Base-by-base conservation (phyloP, 1,140 invertebrate genomes). In the Agraylea sexmaculata region DNA sequence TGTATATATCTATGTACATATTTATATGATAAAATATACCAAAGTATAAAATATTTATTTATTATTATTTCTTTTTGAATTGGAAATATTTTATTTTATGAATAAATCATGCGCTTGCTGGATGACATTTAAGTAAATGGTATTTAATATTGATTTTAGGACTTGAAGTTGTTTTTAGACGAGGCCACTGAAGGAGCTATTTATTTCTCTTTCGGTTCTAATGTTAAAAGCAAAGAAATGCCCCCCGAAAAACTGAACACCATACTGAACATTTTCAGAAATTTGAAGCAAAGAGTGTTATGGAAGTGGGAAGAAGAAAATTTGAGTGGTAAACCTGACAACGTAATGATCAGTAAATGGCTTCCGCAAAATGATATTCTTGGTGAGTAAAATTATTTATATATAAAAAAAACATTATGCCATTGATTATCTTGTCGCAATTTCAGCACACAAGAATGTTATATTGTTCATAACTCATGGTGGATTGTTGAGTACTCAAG, bases 301-400 rank as follows among this genome's bases (percentile, higher is more conserved):
- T 79, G 74, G 77, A 82, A 82, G 52, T 82, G 70, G 63, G 77
- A 80, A 53, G 65, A 64, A 3, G 66, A 72, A 2, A 50, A 53
- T 18, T 46, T 76, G 1, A 56, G 66, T 0, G 56, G 57, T 2
- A 66, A 71, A 43, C 64, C 75, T 0, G 45, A 58, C 0, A 84
- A 84, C 60, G 60, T 86, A 0, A 63, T 72, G 35, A 53, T 77
- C 1, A 62, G 58, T 19, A 71, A 71, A 27, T 84, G 81, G 80
- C 54, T 82, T 2, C 80, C 79, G 0, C 80, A 85, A 51, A 73
- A 71, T 40, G 78, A 80, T 50, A 63, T 83, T 45, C 55, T 83
- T 45, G 71, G 77, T 79, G 56, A 65, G 56, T 51, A 25, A 18
- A 37, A 11, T n/a, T 34, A 23, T 23, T n/a, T 23, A 37, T 23